phyloP scores from a whole-genome alignment of 2,888 invertebrate species.

The Cheilosia soror region DNA sequence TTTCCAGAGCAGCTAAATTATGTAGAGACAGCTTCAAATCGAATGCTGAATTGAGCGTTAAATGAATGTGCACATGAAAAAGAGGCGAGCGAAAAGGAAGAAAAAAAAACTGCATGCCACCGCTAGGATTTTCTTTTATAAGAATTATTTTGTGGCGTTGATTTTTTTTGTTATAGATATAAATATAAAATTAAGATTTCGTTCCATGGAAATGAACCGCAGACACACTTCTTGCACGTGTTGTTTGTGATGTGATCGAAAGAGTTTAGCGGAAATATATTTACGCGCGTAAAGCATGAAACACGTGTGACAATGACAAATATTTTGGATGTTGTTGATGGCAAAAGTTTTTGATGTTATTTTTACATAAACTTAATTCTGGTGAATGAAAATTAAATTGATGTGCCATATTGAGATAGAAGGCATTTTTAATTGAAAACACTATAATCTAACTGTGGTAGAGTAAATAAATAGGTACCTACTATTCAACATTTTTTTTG shows the following conservation, averaged over 20 bases:
- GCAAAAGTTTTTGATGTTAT: too few relatives aligned
- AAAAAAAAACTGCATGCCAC: slow-evolving; percentile 27
- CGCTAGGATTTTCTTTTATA: slow-evolving; percentile 36
- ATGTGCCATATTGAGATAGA: too few relatives aligned
- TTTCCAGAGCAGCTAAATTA: neutral
- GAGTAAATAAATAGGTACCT: too few relatives aligned
- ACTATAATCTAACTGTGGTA: too few relatives aligned
- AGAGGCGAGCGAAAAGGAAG: neutral
- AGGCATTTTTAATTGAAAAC: too few relatives aligned
- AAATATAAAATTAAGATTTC: slow-evolving; percentile 47
- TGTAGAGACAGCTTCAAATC: slow-evolving; percentile 16
- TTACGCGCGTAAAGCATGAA: slow-evolving; percentile 43
- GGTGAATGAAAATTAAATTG: too few relatives aligned
- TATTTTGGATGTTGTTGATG: too few relatives aligned
- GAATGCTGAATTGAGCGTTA: slow-evolving; percentile 49
- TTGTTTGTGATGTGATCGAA: slow-evolving; percentile 25
- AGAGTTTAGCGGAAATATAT: slow-evolving; percentile 6
- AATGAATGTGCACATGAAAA: slow-evolving; percentile 37
- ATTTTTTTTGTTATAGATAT: slow-evolving; percentile 25
- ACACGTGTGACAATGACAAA: slow-evolving; percentile 10
- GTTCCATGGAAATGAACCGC: neutral
- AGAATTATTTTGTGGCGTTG: neutral
- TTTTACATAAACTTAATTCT: too few relatives aligned
- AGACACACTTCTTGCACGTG: slow-evolving; percentile 64
- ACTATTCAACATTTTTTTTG: too few relatives aligned